Evolutionary conservation across 2,113 vertebrate species (phyloP).

Genomic region (Meriones unguiculatus): DNA sequence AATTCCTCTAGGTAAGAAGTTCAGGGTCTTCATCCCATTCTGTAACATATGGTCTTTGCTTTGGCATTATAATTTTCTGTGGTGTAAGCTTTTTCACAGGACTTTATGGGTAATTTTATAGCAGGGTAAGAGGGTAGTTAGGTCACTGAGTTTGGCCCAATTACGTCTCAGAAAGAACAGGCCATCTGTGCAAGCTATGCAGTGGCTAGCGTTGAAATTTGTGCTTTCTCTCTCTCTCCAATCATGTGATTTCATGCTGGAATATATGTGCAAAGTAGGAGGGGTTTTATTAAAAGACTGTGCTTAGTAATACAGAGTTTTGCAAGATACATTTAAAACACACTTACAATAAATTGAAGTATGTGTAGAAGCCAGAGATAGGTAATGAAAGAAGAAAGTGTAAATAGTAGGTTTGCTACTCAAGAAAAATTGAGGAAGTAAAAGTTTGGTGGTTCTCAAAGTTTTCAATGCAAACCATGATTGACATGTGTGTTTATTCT

Average conservation of each 20-base stretch:
- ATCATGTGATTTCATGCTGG: background rate
- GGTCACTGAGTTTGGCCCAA: conserved; percentile 49
- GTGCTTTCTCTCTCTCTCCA: background rate
- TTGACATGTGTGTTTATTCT: background rate
- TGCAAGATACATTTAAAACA: background rate
- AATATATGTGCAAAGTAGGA: background rate
- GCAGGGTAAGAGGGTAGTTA: background rate
- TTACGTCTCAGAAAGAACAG: conserved; percentile 20
- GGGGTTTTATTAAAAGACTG: background rate
- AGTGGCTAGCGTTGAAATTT: background rate
- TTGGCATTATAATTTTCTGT: conserved; percentile 3
- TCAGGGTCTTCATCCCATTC: conserved; percentile 14
- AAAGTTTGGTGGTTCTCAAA: background rate
- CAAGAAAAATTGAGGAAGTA: background rate
- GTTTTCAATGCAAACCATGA: background rate
- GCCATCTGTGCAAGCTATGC: conserved; percentile 41
- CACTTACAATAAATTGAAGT: background rate
- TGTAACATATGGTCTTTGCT: conserved; percentile 57
- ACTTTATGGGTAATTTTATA: conserved; percentile 11
- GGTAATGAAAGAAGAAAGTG: background rate
- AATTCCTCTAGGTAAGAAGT: background rate
- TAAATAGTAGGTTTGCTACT: background rate
- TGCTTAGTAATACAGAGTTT: background rate
- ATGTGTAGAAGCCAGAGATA: background rate
- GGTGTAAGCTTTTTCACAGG: conserved; percentile 44